Conservation (phyloP, 2,113 vertebrate species). For the Lipotes vexillifer region DNA sequence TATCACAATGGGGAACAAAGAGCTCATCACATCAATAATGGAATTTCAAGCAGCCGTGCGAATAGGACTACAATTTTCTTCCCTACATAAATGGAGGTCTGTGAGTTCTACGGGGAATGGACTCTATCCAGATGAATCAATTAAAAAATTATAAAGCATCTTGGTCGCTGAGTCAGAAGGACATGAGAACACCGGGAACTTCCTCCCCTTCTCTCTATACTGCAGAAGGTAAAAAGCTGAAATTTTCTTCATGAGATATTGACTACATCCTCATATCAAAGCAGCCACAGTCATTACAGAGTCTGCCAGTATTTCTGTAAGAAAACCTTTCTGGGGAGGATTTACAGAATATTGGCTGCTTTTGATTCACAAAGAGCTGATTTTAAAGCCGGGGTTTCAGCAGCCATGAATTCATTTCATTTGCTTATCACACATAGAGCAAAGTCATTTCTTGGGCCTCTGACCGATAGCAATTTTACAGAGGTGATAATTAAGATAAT, state of each 20-base stretch:
- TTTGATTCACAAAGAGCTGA: constrained; percentile 56
- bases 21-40: constrained; percentile 58
- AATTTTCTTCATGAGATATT: constrained; percentile 55
- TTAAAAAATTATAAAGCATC: constrained; percentile 66
- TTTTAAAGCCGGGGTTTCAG: constrained; percentile 28
- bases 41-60: constrained; percentile 49
- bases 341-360: constrained; percentile 53
- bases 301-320: constrained; percentile 34
- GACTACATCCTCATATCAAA: constrained; percentile 61
- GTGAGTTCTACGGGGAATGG: constrained; percentile 35
- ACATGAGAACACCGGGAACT: background rate
- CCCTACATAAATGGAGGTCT: constrained; percentile 46
- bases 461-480: constrained; percentile 7
- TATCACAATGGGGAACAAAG: constrained; percentile 61
- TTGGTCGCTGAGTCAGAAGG: background rate
- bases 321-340: constrained; percentile 44
- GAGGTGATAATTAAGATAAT: constrained; percentile 1
- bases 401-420: constrained; percentile 17
- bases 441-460: constrained; percentile 11
- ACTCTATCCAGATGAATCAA: constrained; percentile 51
- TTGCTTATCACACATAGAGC: constrained; percentile 9
- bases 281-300: constrained; percentile 44
- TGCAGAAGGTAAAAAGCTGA: background rate
- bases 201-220: background rate
- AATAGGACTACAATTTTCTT: constrained; percentile 40